Conservation (phyloP, 2,113 vertebrate species). For the Aegotheles bennettii region DNA sequence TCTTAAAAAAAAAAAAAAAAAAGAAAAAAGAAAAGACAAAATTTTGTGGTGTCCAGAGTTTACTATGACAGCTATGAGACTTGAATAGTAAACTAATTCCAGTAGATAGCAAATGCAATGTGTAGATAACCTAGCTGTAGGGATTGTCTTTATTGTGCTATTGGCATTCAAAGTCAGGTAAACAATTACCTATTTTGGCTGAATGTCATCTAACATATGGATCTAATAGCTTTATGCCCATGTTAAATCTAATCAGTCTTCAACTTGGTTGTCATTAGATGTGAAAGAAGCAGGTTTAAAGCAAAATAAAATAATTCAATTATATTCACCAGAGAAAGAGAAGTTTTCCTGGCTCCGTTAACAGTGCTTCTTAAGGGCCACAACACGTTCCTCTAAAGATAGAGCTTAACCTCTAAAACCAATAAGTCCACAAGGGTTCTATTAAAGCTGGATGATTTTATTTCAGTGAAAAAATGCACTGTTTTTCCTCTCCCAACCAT, state of each 20-base stretch:
- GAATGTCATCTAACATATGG: constrained; percentile 21
- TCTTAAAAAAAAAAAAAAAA: neutral
- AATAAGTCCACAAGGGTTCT: neutral
- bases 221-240: neutral
- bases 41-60: neutral
- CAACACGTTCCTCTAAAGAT: neutral
- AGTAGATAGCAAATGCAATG: neutral
- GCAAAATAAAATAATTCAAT: constrained; percentile 1
- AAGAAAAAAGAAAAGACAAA: neutral
- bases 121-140: neutral
- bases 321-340: neutral
- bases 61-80: neutral
- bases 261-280: neutral
- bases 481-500: neutral
- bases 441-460: neutral
- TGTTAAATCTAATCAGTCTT: constrained; percentile 29
- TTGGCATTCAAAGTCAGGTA: constrained; percentile 49
- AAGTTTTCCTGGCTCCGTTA: neutral
- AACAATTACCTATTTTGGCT: constrained; percentile 25
- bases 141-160: constrained; percentile 16
- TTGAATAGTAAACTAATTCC: neutral
- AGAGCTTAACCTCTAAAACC: neutral
- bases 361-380: neutral
- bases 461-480: rapidly evolving
- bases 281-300: neutral